phyloP scores from a whole-genome alignment of 2,113 vertebrate species.

The Cololabis saira region DNA sequence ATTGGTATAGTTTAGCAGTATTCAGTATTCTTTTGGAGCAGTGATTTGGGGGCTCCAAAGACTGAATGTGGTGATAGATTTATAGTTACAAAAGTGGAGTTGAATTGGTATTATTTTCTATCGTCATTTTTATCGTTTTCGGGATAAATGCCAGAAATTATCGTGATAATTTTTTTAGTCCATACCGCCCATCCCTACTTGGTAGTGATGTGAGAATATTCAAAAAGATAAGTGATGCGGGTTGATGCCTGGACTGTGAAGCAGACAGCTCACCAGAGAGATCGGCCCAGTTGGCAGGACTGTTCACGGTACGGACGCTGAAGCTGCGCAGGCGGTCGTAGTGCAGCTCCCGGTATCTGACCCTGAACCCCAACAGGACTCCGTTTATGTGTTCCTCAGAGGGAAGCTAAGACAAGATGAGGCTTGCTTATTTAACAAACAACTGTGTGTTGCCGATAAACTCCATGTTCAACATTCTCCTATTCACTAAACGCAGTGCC shows the following conservation, averaged over 20 bases:
- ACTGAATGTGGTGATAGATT: no score
- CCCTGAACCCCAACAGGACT: slow-evolving; percentile 92
- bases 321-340: slow-evolving; percentile 87
- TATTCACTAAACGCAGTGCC: slow-evolving; percentile 5
- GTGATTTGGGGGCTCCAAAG: no score
- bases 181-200: no score
- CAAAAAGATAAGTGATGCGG: no score
- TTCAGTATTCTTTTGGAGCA: no score
- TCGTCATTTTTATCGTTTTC: no score
- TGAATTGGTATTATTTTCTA: no score
- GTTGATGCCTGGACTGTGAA: neutral
- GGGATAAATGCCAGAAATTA: no score
- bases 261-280: slow-evolving; percentile 86
- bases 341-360: slow-evolving; percentile 91
- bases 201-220: no score
- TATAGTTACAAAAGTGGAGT: no score
- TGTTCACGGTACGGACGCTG: slow-evolving; percentile 82
- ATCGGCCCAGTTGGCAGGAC: slow-evolving; percentile 87
- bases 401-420: slow-evolving; percentile 81
- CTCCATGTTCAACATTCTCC: neutral
- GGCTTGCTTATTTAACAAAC: neutral
- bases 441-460: neutral
- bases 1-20: no score
- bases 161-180: no score
- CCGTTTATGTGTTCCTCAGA: slow-evolving; percentile 95